These are phyloP conservation scores for Eublepharis macularius DNA, from an alignment of 2,113 vertebrate genomes.

Conservation along the genomic window DNA sequence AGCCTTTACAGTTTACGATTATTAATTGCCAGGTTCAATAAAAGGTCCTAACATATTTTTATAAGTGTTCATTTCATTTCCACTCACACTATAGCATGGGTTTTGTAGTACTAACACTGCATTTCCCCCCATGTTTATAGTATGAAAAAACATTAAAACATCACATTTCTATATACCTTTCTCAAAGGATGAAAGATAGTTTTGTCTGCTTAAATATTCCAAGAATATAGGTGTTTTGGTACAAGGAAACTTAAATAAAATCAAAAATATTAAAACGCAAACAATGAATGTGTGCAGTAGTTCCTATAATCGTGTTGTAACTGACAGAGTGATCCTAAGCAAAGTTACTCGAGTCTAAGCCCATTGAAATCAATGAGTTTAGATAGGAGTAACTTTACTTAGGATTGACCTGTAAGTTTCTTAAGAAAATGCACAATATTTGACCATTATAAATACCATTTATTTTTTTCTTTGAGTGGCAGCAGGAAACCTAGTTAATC, in stretches of 20 bases:
- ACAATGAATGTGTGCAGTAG: neutral
- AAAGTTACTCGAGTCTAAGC: too few relatives aligned
- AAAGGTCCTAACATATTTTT: neutral
- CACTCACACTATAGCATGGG: neutral
- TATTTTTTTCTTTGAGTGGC: neutral
- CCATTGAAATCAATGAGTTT: too few relatives aligned
- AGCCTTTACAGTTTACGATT: neutral
- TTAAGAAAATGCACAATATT: neutral
- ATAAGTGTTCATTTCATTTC: neutral
- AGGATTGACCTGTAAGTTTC: too few relatives aligned
- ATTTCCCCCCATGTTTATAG: neutral
- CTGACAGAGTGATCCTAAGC: too few relatives aligned
- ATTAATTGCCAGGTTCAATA: neutral
- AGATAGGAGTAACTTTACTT: too few relatives aligned
- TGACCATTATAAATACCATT: neutral
- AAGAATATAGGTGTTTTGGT: neutral
- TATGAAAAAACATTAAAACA: neutral
- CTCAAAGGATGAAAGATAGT: neutral
- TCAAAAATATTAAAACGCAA: neutral
- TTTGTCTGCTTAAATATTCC: neutral
- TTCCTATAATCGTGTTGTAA: too few relatives aligned
- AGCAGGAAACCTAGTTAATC: neutral
- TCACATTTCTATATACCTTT: neutral
- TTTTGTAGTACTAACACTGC: neutral
- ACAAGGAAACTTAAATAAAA: too few relatives aligned